A percentile compares a stretch with the other conserved stretches of the same genome.
Conservation (phyloP, 2,888 invertebrate species). For the Phytoseiulus persimilis region DNA sequence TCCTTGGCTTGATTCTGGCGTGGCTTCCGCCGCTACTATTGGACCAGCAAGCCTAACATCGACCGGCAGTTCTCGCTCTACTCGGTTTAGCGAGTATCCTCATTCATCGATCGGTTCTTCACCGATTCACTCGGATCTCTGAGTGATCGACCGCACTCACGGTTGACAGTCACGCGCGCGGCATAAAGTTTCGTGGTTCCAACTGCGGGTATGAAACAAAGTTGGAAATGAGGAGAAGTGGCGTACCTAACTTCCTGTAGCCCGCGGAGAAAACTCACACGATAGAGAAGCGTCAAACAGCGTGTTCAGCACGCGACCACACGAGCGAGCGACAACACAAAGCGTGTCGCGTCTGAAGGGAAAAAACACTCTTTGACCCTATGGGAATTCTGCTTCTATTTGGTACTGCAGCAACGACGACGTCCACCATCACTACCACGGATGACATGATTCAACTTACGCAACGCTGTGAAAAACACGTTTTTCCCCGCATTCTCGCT, state of each 20-base stretch:
- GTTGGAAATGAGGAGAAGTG: background rate
- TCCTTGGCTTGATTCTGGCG: background rate
- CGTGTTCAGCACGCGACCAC: background rate
- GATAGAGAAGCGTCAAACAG: background rate
- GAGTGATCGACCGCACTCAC: background rate
- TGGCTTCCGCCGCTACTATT: background rate
- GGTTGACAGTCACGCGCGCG: background rate
- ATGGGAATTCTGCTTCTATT: background rate
- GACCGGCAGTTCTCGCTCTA: background rate
- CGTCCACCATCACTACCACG: background rate
- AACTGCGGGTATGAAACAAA: no score
- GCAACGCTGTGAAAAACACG: background rate
- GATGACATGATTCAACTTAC: background rate
- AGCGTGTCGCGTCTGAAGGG: background rate
- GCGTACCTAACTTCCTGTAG: background rate
- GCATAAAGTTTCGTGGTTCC: no score
- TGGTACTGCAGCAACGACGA: background rate
- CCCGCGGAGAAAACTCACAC: background rate
- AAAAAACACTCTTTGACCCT: background rate
- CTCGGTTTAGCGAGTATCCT: no score
- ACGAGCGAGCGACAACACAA: background rate
- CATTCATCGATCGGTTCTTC: no score
- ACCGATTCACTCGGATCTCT: no score
- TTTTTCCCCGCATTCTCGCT: background rate
- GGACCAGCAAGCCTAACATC: background rate